Evolutionary conservation across 2,113 vertebrate species (phyloP), one percentile per base, ranked within the genome.

Genomic region (Lontra canadensis): DNA sequence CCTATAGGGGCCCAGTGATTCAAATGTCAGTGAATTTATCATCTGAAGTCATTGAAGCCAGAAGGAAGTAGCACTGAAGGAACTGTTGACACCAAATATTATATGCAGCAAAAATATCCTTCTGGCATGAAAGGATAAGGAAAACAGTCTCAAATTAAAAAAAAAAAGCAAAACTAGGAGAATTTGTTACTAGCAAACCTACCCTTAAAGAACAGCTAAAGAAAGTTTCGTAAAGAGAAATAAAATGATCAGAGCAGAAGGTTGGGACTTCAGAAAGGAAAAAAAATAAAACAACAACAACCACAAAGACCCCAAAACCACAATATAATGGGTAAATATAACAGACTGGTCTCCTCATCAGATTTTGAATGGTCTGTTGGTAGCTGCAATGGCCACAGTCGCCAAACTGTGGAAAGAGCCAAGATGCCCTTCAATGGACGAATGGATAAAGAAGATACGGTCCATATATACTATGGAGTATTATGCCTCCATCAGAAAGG

Each of bases 1-100:
- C 3, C 12, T 47, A 11, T 57, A 59, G 57, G 10, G 17, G 15
- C 29, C 14, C 26, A 90, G 34, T 67, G 9, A 76, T 44, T 90
- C 36, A 57, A 79, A 52, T 85, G 52, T 85, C 34, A 92, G n/a
- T 80, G 47, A 20, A 42, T 67, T 92, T 86, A 55, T 89, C 14
- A 82, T 86, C 34, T 83, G n/a, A 95, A 96, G 57, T 13, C 55
- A 80, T 94, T 63, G 42, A 79, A 73, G 25, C 36, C 87, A 94
- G 34, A 90, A 88, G 17, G 3, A 78, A 91, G n/a, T 71, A 12
- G 7, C 49, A 79, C 39, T 61, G 31, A 88, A 93, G 25, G 34
- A 95, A 94, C 55, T 95, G 13, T 85, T 9, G 89, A 61, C 2
- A 87, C 15, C 13, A 39, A 55, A 81, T 86, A 69, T 29, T 90